Percentiles rank a stretch among this genome's conserved stretches.
Conservation (phyloP, 2,888 invertebrate genomes). For the Argyra leucocephala region DNA sequence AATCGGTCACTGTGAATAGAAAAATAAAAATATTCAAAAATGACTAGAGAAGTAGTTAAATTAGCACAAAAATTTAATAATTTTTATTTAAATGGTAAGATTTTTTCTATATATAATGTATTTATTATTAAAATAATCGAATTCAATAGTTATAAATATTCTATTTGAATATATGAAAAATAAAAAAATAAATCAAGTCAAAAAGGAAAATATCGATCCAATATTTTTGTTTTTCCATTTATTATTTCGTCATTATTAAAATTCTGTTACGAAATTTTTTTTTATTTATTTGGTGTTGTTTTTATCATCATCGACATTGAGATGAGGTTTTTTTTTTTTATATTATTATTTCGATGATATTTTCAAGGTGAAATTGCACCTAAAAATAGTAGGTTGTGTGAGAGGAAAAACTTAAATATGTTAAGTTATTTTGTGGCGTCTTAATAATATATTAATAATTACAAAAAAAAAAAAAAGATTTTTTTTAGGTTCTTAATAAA, state of each 20-base stretch:
- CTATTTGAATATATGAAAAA: too few relatives aligned
- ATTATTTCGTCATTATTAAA: background rate
- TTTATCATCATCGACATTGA: constrained; percentile 6
- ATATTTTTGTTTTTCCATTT: background rate
- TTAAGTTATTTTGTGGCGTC: background rate
- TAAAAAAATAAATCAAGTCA: background rate
- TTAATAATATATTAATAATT: background rate
- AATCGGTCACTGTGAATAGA: background rate
- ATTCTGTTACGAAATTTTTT: background rate
- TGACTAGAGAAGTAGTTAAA: constrained; percentile 45
- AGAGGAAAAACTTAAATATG: background rate
- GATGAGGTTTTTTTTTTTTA: background rate
- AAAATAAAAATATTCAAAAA: background rate
- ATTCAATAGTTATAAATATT: too few relatives aligned
- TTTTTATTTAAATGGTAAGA: constrained; percentile 76
- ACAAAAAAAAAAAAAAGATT: background rate
- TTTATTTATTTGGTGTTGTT: background rate
- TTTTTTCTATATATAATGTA: constrained; percentile 13
- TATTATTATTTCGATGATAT: background rate
- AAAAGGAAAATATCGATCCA: background rate
- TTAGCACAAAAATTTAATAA: constrained; percentile 81
- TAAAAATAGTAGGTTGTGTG: background rate
- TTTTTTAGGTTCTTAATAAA: too few relatives aligned
- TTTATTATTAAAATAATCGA: background rate
- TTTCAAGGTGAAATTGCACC: constrained; percentile 6